Conservation (phyloP, 2,113 vertebrate genomes). For the Rhynchomys soricoides region DNA sequence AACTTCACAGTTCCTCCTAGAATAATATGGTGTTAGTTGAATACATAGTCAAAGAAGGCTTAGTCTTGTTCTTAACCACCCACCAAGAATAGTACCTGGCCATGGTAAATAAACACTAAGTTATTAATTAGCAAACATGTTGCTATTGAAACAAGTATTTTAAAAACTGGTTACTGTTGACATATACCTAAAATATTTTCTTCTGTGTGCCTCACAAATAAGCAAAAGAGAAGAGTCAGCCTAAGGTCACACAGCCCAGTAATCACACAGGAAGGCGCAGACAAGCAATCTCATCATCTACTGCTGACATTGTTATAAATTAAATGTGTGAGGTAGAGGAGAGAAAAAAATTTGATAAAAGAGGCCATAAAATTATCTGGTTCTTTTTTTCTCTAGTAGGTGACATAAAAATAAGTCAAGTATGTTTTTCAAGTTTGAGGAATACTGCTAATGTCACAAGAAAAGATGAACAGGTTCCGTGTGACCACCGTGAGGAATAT, state of each 20-base stretch:
- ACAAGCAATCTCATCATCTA: not conserved
- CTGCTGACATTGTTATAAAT: not conserved
- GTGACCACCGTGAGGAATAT: not conserved
- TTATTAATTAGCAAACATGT: not conserved
- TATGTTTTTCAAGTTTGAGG: not conserved
- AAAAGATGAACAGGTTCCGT: not conserved
- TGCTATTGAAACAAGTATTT: not conserved
- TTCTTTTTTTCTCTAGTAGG: not conserved
- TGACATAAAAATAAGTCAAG: not conserved
- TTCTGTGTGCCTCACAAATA: not conserved
- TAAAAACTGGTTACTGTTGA: not conserved
- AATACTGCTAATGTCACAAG: not conserved
- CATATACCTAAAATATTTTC: not conserved
- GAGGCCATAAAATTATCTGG: not conserved
- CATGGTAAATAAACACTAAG: not conserved
- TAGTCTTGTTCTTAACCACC: not conserved
- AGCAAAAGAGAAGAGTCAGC: not conserved
- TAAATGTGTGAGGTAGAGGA: not conserved
- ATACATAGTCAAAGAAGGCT: not conserved
- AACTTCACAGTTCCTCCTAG: not conserved
- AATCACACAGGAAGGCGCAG: not conserved
- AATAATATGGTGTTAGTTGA: not conserved
- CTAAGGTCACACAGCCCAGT: not conserved
- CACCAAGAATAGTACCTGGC: not conserved
- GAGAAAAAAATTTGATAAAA: not conserved